Base-by-base conservation (phyloP, 2,888 invertebrate genomes). In the Cosmorhoe ocellata region DNA sequence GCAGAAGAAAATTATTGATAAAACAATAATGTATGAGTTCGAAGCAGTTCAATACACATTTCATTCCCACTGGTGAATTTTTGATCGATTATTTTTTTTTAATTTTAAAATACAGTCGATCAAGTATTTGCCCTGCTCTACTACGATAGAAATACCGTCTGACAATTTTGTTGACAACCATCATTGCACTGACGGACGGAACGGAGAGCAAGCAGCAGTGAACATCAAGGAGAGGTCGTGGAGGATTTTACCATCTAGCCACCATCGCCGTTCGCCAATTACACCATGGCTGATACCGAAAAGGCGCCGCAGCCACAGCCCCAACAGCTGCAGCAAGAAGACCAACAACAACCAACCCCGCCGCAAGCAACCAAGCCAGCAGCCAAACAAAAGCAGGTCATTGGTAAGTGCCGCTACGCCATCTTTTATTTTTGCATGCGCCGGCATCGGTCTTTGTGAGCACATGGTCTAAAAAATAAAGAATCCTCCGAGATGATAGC, bases 281-380 rank as follows among this genome's bases (percentile, higher is more conserved):
- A 93, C 94, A 94, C 93, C 95, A 97, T 98, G 97, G 97, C 97
- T 95, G 97, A 98, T 95, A 95, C 97, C 93, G 97, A 96, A 92
- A 94, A 95, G 91, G 94, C 94, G 92, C 93, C 94, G 93, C 90
- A 93, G 92, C 87, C 93, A 92, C 91, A 91, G 85, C 90, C 86
- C 74, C 89, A 90, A 76, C 90, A 81, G 72, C 81, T 94, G 91
- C 93, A 93, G 68, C 81, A 94, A 91, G 93, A 93, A 91, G 93
- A 93, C 91, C 82, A 79, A 67, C 77, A 94, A 88, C 93, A 93
- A 90, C 91, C 93, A 91, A 73, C 92, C 87, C 91, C 88, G 81
- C 84, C 90, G 89, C 91, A 87, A 84, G 90, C 86, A 85, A 86
- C 87, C 76, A 91, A 91, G 54, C 59, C 59, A 92, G 92, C 92